Conservation (phyloP, 2,888 invertebrate species). For the Apodemia hepburni region DNA sequence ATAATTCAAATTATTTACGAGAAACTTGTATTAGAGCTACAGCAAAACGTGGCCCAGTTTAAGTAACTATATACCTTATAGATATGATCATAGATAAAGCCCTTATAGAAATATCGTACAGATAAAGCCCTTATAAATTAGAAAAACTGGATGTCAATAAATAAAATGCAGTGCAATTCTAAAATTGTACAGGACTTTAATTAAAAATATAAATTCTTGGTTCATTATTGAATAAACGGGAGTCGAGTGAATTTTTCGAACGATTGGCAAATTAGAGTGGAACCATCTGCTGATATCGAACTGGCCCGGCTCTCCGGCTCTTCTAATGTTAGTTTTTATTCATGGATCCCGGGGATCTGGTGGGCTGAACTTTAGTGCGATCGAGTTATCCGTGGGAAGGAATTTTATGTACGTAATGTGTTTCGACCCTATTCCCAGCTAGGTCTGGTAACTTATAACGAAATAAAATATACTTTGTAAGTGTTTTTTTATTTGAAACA, state of each 20-base stretch:
- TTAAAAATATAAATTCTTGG: conserved; percentile 16
- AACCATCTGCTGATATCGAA: conserved; percentile 31
- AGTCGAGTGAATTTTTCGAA: conserved; percentile 28
- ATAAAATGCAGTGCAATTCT: too few relatives aligned
- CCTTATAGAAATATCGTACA: too few relatives aligned
- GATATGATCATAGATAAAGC: too few relatives aligned
- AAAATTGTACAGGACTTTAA: too few relatives aligned
- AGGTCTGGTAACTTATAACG: conserved; percentile 7
- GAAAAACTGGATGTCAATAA: too few relatives aligned
- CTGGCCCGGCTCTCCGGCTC: conserved; percentile 10
- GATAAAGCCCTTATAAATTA: too few relatives aligned
- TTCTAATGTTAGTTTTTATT: conserved; percentile 15
- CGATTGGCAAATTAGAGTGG: conserved; percentile 31
- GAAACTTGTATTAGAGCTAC: too few relatives aligned
- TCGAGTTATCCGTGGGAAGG: conserved; percentile 14
- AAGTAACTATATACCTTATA: too few relatives aligned
- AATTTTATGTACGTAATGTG: conserved; percentile 3
- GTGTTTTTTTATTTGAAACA: conserved; percentile 5
- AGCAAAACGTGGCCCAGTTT: too few relatives aligned
- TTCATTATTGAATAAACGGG: conserved; percentile 21
- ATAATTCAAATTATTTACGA: too few relatives aligned
- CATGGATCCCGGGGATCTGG: conserved; percentile 5
- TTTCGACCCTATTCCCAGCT: neutral
- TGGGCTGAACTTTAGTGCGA: conserved; percentile 11
- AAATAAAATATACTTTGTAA: conserved; percentile 12